Conservation (phyloP, 2,888 invertebrate species). For the Gerris lacustris region DNA sequence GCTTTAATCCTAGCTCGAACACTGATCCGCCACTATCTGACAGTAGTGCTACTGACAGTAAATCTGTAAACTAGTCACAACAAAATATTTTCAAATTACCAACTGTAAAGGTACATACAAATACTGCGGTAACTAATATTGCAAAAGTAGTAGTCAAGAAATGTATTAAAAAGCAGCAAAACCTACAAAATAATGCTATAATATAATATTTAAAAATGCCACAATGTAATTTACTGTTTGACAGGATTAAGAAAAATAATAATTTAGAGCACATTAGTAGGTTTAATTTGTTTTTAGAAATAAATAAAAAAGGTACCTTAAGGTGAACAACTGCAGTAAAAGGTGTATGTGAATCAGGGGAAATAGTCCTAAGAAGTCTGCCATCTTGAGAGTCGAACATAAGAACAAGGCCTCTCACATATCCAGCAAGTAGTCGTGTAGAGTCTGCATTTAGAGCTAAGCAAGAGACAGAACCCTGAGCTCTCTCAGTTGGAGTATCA, state of each 20-base stretch:
- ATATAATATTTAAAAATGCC: no score
- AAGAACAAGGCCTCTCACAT: conserved; percentile 68
- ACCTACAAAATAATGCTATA: no score
- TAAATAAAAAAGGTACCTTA: conserved; percentile 37
- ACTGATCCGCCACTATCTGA: conserved; percentile 93
- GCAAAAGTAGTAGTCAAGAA: no score
- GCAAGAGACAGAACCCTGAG: conserved; percentile 44
- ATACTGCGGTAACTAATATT: no score
- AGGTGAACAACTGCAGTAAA: conserved; percentile 69
- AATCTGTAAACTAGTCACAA: conserved; percentile 50
- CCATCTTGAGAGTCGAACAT: conserved; percentile 80
- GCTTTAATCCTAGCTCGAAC: conserved; percentile 79
- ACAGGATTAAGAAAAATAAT: no score
- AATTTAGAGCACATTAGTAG: no score
- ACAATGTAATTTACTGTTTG: no score
- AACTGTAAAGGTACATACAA: background rate
- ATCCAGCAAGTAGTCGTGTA: conserved; percentile 67
- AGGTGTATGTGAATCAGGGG: conserved; percentile 64
- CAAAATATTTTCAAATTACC: conserved; percentile 24
- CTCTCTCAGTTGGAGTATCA: conserved; percentile 36
- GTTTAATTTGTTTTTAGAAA: background rate
- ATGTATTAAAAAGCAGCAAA: no score
- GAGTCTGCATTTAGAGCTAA: conserved; percentile 79
- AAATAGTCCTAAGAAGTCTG: conserved; percentile 57
- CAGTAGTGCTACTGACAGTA: conserved; percentile 59